Evolutionary conservation across 2,888 invertebrate species (phyloP), one percentile per base, ranked within the genome.

Genomic region (Hypena proboscidalis): DNA sequence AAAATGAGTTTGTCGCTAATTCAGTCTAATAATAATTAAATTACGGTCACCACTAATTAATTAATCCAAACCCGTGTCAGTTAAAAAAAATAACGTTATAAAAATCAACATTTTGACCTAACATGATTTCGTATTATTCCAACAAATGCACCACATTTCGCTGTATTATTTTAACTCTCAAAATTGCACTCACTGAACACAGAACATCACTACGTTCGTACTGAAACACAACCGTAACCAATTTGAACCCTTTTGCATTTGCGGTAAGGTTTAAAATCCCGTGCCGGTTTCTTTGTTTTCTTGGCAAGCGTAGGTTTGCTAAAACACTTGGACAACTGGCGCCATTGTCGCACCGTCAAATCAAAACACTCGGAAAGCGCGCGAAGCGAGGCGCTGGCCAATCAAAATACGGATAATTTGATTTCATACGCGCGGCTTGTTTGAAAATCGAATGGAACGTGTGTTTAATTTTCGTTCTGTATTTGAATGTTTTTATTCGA

Each of bases 261-360:
- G 0, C 0, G 0, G n/a, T 46, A 64, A 56, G 31, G 60, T 58
- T 36, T 14, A 35, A 51, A 52, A 58, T 53, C n/a, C 6, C 33
- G 25, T 32, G 9, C 20, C 11, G 27, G 7, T 9, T 10, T 21
- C n/a, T 41, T 36, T 59, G 54, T 58, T 50, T 57, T 59, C 45
- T 45, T 55, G 49, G 42, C 53, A 68, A 76, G 62, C 66, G 40
- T 50, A 48, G 52, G 79, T 79, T 79, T 80, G 75, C 74, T 75
- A 79, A 83, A 89, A 78, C 85, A 89, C 87, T 89, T 79, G 72
- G 65, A 75, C 88, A 87, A 75, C 81, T 83, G 86, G 73, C 77
- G 70, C 77, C 74, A 79, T 77, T 80, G 84, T 80, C 70, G 74
- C 72, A 65, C 65, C 71, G 70, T 62, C 81, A 76, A 87, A 85